phyloP scores from a whole-genome alignment of 2,797 vertebrate species.

The Enteromius mattozi region DNA sequence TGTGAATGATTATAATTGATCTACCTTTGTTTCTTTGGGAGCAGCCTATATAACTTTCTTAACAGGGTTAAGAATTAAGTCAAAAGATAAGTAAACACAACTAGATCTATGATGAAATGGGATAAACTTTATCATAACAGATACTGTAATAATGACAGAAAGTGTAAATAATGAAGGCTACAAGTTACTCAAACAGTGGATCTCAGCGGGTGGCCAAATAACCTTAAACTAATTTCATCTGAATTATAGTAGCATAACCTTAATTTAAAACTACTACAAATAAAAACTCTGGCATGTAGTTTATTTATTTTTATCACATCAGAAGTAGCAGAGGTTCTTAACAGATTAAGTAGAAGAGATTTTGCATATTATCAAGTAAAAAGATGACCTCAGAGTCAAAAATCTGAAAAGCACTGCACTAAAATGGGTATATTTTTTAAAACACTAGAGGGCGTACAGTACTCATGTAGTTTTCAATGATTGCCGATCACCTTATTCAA shows the following conservation, averaged over 20 bases:
- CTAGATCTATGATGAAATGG: neutral
- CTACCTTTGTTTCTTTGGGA: neutral
- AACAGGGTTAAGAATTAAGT: neutral
- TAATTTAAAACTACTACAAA: neutral
- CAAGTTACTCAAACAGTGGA: neutral
- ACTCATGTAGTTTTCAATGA: neutral
- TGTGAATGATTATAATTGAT: neutral
- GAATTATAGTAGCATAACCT: neutral
- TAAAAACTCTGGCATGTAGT: neutral
- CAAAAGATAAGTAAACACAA: neutral
- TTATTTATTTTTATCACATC: neutral
- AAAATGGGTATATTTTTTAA: neutral
- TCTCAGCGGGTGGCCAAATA: neutral
- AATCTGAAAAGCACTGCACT: neutral
- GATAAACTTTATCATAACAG: neutral
- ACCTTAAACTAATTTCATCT: neutral
- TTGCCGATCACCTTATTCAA: neutral
- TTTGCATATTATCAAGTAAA: neutral
- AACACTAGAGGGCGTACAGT: conserved; percentile 28
- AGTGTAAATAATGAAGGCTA: neutral
- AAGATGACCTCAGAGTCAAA: neutral
- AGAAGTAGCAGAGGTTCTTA: neutral
- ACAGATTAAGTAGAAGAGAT: neutral
- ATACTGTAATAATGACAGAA: neutral
- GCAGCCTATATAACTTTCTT: neutral